Percentiles rank a stretch among this genome's conserved stretches.
These are phyloP conservation scores for Cheilinus undulatus DNA, from an alignment of 2,113 vertebrate species.

Conservation along the genomic window DNA sequence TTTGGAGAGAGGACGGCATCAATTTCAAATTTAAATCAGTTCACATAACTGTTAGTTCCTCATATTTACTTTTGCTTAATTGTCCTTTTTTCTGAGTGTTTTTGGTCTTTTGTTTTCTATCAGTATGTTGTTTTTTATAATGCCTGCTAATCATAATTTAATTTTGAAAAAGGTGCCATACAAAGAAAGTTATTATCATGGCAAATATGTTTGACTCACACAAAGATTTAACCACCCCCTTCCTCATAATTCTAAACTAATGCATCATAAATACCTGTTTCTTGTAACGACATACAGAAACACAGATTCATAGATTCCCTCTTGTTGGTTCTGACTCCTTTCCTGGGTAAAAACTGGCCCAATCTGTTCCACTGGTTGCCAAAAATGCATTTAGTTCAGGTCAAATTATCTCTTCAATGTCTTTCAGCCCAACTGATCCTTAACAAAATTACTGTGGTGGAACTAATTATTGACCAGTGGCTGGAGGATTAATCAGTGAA, in stretches of 20 bases:
- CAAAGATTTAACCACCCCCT: neutral
- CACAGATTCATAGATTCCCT: conserved; percentile 36
- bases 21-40: too few species aligned
- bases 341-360: conserved; percentile 55
- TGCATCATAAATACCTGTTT: too few species aligned
- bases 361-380: conserved; percentile 54
- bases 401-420: conserved; percentile 48
- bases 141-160: too few species aligned
- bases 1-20: too few species aligned
- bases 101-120: neutral
- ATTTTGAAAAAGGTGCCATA: neutral
- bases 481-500: conserved; percentile 1
- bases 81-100: too few species aligned
- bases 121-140: too few species aligned
- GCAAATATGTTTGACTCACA: neutral
- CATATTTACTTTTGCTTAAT: too few species aligned
- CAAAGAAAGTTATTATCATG: neutral
- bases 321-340: conserved; percentile 49
- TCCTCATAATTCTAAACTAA: too few species aligned
- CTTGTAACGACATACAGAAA: conserved; percentile 10
- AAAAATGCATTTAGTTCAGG: conserved; percentile 61
- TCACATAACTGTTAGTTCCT: too few species aligned
- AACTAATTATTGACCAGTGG: conserved; percentile 10
- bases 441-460: conserved; percentile 59
- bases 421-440: conserved; percentile 50